Evolutionary conservation across 2,888 invertebrate genomes (phyloP).

Genomic region (Ceramica pisi): DNA sequence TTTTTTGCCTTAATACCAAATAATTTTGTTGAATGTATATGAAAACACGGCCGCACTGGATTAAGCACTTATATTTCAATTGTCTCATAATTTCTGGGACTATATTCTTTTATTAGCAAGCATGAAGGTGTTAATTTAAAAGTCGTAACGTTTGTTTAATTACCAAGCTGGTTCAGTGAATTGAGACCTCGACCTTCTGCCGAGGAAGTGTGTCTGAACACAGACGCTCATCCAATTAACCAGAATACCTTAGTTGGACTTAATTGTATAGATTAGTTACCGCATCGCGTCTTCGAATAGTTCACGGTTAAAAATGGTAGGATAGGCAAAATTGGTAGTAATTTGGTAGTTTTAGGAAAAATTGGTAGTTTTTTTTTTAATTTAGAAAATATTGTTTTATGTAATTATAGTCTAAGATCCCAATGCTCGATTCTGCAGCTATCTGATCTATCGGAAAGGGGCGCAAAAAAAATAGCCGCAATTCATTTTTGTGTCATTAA

Average conservation of each 20-base stretch:
- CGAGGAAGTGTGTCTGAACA: conserved; percentile 20
- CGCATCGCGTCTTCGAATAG: conserved; percentile 7
- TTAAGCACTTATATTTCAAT: too few relatives aligned
- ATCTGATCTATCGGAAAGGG: too few relatives aligned
- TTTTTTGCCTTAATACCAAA: too few relatives aligned
- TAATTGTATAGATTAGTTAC: conserved; percentile 55
- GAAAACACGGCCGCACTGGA: background rate
- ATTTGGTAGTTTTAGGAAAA: conserved; percentile 18
- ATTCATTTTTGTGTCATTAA: too few relatives aligned
- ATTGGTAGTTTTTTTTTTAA: background rate
- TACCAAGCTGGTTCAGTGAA: conserved; percentile 28
- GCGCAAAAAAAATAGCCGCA: too few relatives aligned
- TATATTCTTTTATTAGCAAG: background rate
- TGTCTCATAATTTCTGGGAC: background rate
- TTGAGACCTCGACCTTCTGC: conserved; percentile 40
- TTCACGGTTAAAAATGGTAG: conserved; percentile 28
- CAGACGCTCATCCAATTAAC: conserved; percentile 50
- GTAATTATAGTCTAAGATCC: too few relatives aligned
- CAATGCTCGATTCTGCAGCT: too few relatives aligned
- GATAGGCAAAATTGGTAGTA: conserved; percentile 1
- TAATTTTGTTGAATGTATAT: too few relatives aligned
- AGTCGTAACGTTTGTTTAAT: conserved; percentile 33
- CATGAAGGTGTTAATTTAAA: conserved; percentile 35
- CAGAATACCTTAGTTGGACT: conserved; percentile 34
- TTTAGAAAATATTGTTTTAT: background rate